These are phyloP conservation scores for Lordiphosa clarofinis DNA, from an alignment of 1,140 invertebrate genomes.

Conservation along the genomic window DNA sequence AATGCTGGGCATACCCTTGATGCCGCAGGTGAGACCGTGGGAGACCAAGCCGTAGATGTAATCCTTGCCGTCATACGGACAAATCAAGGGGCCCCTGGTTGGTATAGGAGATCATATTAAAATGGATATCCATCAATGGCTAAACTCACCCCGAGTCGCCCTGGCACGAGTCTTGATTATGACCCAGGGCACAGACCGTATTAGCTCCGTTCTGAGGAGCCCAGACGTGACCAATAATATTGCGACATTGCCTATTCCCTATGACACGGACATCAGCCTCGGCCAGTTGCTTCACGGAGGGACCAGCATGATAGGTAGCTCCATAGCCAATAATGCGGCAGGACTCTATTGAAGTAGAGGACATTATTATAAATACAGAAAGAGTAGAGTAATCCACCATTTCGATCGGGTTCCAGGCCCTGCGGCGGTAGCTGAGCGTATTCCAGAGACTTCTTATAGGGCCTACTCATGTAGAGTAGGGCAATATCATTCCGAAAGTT, in stretches of 20 bases:
- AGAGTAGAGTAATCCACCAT: slow-evolving; percentile 30
- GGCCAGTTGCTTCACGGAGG: slow-evolving; percentile 48
- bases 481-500: slow-evolving; percentile 74
- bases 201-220: slow-evolving; percentile 66
- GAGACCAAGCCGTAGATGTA: slow-evolving; percentile 73
- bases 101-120: no score
- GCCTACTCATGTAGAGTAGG: slow-evolving; percentile 41
- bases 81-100: slow-evolving; percentile 60
- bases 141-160: slow-evolving; percentile 67
- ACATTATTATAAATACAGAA: neutral
- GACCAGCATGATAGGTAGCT: slow-evolving; percentile 59
- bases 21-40: slow-evolving; percentile 70
- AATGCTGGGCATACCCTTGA: slow-evolving; percentile 66
- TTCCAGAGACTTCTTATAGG: slow-evolving; percentile 28
- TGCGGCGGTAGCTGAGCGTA: slow-evolving; percentile 54
- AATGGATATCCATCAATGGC: no score
- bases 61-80: slow-evolving; percentile 45
- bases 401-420: slow-evolving; percentile 51
- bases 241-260: slow-evolving; percentile 49
- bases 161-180: slow-evolving; percentile 70
- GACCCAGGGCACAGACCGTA: slow-evolving; percentile 67
- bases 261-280: slow-evolving; percentile 66
- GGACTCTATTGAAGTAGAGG: slow-evolving; percentile 21
- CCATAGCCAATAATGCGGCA: slow-evolving; percentile 76
- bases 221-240: slow-evolving; percentile 71